Conservation (phyloP, 1,140 invertebrate genomes). For the Cyclargus thomasi region DNA sequence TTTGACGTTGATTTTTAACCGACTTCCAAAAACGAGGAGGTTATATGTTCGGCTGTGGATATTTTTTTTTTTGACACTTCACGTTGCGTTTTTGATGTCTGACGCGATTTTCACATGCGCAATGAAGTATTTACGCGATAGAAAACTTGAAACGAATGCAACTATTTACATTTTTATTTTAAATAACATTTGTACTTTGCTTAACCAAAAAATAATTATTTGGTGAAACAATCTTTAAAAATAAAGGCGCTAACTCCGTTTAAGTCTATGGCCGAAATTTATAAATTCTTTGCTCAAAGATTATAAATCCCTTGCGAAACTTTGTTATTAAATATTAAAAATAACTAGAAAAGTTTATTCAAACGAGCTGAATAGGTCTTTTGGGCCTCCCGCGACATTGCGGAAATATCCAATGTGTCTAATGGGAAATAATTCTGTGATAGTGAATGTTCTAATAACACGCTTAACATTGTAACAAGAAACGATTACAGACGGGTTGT, state of each 20-base stretch:
- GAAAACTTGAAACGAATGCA: no score
- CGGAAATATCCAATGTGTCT: neutral
- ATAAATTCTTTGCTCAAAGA: neutral
- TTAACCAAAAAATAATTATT: neutral
- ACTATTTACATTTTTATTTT: no score
- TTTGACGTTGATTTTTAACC: no score
- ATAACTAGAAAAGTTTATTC: neutral
- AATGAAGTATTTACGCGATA: no score
- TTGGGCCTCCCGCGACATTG: neutral
- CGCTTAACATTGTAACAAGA: neutral
- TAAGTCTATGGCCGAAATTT: neutral
- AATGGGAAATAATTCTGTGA: neutral
- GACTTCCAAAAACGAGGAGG: no score
- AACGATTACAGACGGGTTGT: no score
- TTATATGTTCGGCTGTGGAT: no score
- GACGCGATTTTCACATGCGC: no score
- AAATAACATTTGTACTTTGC: no score
- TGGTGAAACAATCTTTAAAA: neutral
- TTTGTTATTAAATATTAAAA: neutral
- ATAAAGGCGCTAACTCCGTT: neutral
- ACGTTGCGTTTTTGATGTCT: no score
- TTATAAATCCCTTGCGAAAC: neutral
- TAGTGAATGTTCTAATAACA: neutral
- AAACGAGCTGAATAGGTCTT: neutral
- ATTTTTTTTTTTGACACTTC: no score